Base-by-base conservation (phyloP, 2,888 invertebrate species). In the Sminthurides aquaticus region DNA sequence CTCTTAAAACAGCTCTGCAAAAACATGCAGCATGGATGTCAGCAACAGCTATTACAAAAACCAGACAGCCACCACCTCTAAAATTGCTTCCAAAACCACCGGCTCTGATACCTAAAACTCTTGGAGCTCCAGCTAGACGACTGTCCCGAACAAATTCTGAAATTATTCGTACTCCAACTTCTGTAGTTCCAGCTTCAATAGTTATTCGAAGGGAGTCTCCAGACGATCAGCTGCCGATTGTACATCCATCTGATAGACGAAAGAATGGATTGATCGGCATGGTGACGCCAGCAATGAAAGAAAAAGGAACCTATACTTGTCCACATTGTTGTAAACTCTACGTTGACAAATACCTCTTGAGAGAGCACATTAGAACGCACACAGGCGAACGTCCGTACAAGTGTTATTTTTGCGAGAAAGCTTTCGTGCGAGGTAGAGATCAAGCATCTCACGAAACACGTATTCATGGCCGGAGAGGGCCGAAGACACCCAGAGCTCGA, bases 241-340 rank as follows among this genome's bases (percentile, higher is more conserved):
- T 15, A 34, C 15, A 15, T 34, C 43, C 43, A 11, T 15, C 5
- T 11, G 43, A 34, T 15, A 34, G 43, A 34, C 5, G 43, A 15
- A 34, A 34, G 43, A 34, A 34, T 34, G 43, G 43, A 11, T 15
- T 34, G 5, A 11, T 34, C 15, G 43, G 43, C 5, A 15, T 34
- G 43, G 43, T 52, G 5, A 52, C 52, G 5, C 22, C 52, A 52
- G 52, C 52, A 52, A 52, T 22, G 52, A 8, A 52, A 15, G 52
- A 5, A 18, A 52, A 52, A 15, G 52, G 52, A 52, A 52, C 52
- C 20, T 52, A 52, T 22, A 5, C 52, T 8, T 52, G 52, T 22
- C 52, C 52, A 18, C 22, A 52, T 52, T 52, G 52, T 22, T 5
- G 22, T 15, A 52, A 15, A 22, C 52, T 52, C 5, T 52, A 22